Base-by-base conservation (phyloP, 2,797 vertebrate species). In the Intellagama lesueurii region DNA sequence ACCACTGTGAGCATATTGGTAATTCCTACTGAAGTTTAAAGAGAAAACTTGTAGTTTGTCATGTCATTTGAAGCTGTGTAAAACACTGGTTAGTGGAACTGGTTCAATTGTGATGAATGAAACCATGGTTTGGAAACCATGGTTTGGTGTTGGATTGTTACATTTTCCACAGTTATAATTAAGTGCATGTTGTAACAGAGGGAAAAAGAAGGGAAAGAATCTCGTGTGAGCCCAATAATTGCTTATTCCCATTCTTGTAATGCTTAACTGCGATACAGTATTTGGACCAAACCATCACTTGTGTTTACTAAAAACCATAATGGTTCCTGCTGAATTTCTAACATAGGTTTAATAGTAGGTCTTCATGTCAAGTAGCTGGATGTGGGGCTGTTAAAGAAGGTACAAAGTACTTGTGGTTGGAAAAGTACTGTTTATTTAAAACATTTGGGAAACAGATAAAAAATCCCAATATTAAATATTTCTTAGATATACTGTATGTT, bases 381-480 rank as follows among this genome's bases (percentile, higher is more conserved):
- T 89, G 68, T 40, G 87, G 85, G 79, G 47, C 0, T 81, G 30
- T 60, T 47, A 89, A 14, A 73, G n/a, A 22, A 73, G 60, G 24
- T 52, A 26, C 26, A 22, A 12, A 17, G 82, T 1, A 44, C 40
- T 81, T 64, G 81, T 87, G 52, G 86, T 35, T 5, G 0, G 22
- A 52, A 85, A 5, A 79, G 28, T 72, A 88, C 9, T 72, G 47
- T n/a, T 47, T 75, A n/a, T 89, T 76, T 32, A 76, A 82, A 40
- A 35, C 40, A 52, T 81, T 75, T 64, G 30, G 35, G 80, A 30
- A 7, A 76, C 19, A 16, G 3, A 35, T 5, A 49, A 2, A 87
- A 76, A 75, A 66, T 32, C 56, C n/a, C 91, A 79, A 17, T 60
- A 4, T 83, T 91, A 7, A 52, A 5, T 73, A 85, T 91, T 44